These are phyloP conservation scores for Cancer borealis DNA, from an alignment of 2,888 invertebrate species.

Conservation along the genomic window DNA sequence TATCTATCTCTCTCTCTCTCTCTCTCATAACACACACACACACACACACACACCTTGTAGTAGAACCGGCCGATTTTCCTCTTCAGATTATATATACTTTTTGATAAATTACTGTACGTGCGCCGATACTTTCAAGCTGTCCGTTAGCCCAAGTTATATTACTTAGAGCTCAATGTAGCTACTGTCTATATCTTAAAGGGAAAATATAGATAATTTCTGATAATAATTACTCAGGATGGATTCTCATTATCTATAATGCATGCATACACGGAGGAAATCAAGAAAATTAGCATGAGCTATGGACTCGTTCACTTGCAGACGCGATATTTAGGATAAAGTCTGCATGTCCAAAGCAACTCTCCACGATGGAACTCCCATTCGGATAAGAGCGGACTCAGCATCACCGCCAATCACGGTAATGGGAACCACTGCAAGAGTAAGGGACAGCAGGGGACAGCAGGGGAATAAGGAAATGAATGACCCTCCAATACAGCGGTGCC, in stretches of 20 bases:
- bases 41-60: no score
- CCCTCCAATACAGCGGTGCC: neutral
- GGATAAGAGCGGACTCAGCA: neutral
- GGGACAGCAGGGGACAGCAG: neutral
- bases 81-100: neutral
- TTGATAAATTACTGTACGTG: neutral
- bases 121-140: neutral
- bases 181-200: neutral
- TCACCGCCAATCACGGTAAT: conserved; percentile 34
- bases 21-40: no score
- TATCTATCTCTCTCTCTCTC: no score
- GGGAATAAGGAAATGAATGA: conserved; percentile 23
- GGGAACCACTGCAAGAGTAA: neutral
- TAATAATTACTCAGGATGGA: neutral
- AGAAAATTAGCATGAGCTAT: neutral
- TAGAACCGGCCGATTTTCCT: no score
- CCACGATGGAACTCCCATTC: neutral
- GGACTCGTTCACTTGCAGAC: neutral
- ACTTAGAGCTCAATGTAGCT: neutral
- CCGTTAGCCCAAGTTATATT: neutral
- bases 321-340: neutral
- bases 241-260: neutral
- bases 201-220: neutral
- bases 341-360: neutral
- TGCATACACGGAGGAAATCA: neutral